These are phyloP conservation scores for Cynaeus angustus DNA, from an alignment of 2,888 invertebrate species.

Conservation along the genomic window DNA sequence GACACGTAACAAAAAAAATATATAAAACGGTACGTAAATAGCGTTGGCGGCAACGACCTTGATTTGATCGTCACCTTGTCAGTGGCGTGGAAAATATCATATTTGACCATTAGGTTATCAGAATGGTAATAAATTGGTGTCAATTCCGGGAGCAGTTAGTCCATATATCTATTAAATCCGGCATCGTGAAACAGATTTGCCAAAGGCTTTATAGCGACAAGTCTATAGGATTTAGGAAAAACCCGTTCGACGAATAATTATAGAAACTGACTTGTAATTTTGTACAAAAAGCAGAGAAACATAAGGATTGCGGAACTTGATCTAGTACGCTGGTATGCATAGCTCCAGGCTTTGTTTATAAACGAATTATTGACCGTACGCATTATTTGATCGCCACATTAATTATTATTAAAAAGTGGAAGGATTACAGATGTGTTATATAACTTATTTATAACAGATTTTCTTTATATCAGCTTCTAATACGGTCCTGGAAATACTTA, in stretches of 20 bases:
- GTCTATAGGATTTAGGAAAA: conserved; percentile 49
- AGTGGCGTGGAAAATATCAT: conserved; percentile 28
- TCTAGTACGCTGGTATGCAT: conserved; percentile 38
- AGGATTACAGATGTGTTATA: neutral
- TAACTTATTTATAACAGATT: no score
- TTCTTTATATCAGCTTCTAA: no score
- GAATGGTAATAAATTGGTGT: conserved; percentile 35
- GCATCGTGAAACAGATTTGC: conserved; percentile 41
- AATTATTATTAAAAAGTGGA: conserved; percentile 28
- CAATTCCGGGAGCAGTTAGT: conserved; percentile 46
- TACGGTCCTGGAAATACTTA: no score
- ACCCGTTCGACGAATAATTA: conserved; percentile 46
- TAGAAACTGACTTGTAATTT: conserved; percentile 49
- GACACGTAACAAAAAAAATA: no score
- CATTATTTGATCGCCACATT: conserved; percentile 26
- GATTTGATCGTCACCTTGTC: conserved; percentile 40
- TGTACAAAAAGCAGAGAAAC: conserved; percentile 47
- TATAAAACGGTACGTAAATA: conserved; percentile 13
- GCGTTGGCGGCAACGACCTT: conserved; percentile 26
- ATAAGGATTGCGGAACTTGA: conserved; percentile 46
- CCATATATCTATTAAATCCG: conserved; percentile 44
- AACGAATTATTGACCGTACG: conserved; percentile 48
- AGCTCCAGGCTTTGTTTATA: conserved; percentile 46
- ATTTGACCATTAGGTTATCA: conserved; percentile 27
- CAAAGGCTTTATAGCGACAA: conserved; percentile 45